A percentile compares a stretch with the other conserved stretches of the same genome.
These are phyloP conservation scores for Apoda limacodes DNA, from an alignment of 2,888 invertebrate genomes.

Conservation along the genomic window DNA sequence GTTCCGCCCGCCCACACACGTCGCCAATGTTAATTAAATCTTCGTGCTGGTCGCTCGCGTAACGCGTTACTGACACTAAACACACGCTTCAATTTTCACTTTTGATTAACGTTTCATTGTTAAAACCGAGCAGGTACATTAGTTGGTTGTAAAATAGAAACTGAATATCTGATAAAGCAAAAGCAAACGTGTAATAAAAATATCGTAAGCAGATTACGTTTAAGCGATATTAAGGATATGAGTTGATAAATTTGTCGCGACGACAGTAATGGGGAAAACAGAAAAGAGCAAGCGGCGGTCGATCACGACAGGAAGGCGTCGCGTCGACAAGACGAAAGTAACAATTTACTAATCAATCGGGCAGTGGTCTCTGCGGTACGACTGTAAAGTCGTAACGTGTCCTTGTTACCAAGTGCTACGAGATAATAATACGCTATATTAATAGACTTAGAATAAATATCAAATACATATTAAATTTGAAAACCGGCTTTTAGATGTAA, in stretches of 20 bases:
- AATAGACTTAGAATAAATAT: too few relatives aligned
- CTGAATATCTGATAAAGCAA: not conserved
- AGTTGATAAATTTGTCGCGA: too few relatives aligned
- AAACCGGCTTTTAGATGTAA: too few relatives aligned
- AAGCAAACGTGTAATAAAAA: not conserved
- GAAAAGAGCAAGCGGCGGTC: constrained; percentile 34
- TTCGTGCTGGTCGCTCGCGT: constrained; percentile 11
- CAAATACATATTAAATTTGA: too few relatives aligned
- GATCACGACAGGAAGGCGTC: constrained; percentile 40
- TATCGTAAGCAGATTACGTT: too few relatives aligned
- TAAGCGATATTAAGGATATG: too few relatives aligned
- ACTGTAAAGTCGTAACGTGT: too few relatives aligned
- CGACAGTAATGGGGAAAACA: too few relatives aligned
- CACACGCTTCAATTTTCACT: constrained; percentile 33
- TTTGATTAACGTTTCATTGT: constrained; percentile 31
- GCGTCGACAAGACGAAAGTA: constrained; percentile 30
- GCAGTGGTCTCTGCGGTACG: too few relatives aligned
- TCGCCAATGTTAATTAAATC: constrained; percentile 35
- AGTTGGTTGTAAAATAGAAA: not conserved
- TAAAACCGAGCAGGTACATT: constrained; percentile 16
- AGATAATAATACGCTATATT: too few relatives aligned
- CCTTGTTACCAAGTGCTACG: too few relatives aligned
- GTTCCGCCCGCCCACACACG: constrained; percentile 32
- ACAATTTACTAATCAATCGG: constrained; percentile 57
- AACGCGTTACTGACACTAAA: constrained; percentile 3